Evolutionary conservation across 2,888 invertebrate genomes (phyloP).

Genomic region (Liposcelis brunnea): DNA sequence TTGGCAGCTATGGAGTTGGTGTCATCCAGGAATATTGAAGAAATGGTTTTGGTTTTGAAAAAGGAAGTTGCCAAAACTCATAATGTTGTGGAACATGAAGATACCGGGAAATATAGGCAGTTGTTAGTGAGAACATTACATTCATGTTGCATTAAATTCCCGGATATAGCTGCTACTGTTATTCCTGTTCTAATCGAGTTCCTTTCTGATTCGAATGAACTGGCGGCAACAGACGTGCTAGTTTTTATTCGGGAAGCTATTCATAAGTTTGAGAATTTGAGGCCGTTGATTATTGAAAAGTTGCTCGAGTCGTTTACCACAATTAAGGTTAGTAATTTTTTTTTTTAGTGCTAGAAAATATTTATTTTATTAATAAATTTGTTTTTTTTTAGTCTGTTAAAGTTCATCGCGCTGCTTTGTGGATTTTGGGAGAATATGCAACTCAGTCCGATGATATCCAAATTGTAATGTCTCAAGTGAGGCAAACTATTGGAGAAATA

Average conservation of each 20-base stretch:
- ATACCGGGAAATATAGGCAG: constrained; percentile 89
- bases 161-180: constrained; percentile 84
- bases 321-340: constrained; percentile 1
- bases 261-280: constrained; percentile 69
- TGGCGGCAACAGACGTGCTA: constrained; percentile 85
- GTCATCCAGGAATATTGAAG: constrained; percentile 81
- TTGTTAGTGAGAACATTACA: constrained; percentile 89
- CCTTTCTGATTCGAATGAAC: constrained; percentile 71
- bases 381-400: constrained; percentile 48
- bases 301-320: neutral
- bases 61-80: constrained; percentile 86
- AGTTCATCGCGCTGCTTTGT: constrained; percentile 83
- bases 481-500: constrained; percentile 52
- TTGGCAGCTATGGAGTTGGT: constrained; percentile 60
- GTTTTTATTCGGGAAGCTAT: constrained; percentile 94
- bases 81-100: constrained; percentile 75
- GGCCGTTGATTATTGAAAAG: constrained; percentile 55
- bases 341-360: neutral
- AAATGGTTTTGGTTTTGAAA: constrained; percentile 81
- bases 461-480: constrained; percentile 60
- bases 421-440: constrained; percentile 96
- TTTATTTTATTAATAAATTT: too few relatives aligned
- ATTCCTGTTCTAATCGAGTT: constrained; percentile 92
- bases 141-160: constrained; percentile 84
- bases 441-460: constrained; percentile 57